Conservation (phyloP, 1,140 invertebrate genomes). For the Caerostris darwini region DNA sequence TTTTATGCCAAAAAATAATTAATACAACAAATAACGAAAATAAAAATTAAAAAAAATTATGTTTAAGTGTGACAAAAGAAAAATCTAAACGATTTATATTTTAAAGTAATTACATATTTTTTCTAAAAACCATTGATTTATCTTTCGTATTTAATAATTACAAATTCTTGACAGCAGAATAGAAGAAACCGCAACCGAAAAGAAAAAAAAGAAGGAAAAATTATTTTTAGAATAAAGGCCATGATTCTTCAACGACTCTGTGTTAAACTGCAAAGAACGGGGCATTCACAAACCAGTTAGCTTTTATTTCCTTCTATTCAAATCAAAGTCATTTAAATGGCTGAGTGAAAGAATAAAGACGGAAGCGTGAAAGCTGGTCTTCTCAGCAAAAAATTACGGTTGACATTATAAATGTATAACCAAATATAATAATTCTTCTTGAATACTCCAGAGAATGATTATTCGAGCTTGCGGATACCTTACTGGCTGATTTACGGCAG, state of each 20-base stretch:
- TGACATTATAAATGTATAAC: slow-evolving; percentile 66
- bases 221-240: slow-evolving; percentile 17
- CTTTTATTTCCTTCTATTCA: slow-evolving; percentile 61
- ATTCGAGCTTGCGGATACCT: slow-evolving; percentile 62
- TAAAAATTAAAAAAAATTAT: no score
- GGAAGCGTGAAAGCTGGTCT: slow-evolving; percentile 32
- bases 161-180: background rate
- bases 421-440: slow-evolving; percentile 66
- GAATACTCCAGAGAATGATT: slow-evolving; percentile 69
- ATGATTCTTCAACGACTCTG: slow-evolving; percentile 20
- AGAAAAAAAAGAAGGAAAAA: background rate
- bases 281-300: background rate
- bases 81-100: no score
- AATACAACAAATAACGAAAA: no score
- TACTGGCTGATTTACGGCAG: slow-evolving; percentile 63
- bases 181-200: background rate
- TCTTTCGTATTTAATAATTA: background rate
- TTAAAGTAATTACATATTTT: no score
- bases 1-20: no score
- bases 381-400: slow-evolving; percentile 50
- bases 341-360: slow-evolving; percentile 45
- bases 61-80: no score
- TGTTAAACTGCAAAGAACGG: slow-evolving; percentile 28
- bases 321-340: slow-evolving; percentile 59
- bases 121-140: no score